Evolutionary conservation across 2,888 invertebrate species (phyloP), one percentile per base, ranked within the genome.

Genomic region (Notocelia uddmanniana): DNA sequence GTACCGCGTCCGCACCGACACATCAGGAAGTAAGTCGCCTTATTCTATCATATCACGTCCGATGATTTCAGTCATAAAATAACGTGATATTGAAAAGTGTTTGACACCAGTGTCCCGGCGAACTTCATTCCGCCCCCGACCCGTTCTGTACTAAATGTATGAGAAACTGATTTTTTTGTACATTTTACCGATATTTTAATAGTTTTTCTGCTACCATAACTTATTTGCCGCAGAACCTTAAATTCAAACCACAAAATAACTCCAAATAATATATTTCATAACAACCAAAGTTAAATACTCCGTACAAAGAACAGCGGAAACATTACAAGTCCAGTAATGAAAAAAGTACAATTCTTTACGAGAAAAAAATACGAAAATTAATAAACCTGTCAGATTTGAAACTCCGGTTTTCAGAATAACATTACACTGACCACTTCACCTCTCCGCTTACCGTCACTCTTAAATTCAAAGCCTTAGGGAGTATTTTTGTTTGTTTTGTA

Each of bases 331-430:
- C 60, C 55, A 74, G 76, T 79, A 80, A 81, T 76, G 75, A 77
- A 79, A 77, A 76, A 81, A 80, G 80, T 79, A 77, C 78, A 76
- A 78, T 54, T 71, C 58, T 48, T 45, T 70, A 58, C 57, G 54
- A 74, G 79, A 80, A 74, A 80, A 79, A 79, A 77, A 76, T 26
- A 85, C 75, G 80, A 80, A 85, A 89, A 88, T 87, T 89, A 87
- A 87, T 86, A 87, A 85, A 87, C 84, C 86, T 87, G 86, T 84
- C 87, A 83, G 80, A 81, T 75, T 78, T 77, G 79, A 80, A 80
- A 78, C 75, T 73, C 71, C 74, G 75, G 73, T 75, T 76, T 75
- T 74, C 69, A 74, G 77, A 74, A 75, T 76, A 74, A 74, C 74
- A 74, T 67, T 63, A 63, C n/a, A 54, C 23, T 21, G 57, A 21